Base-by-base conservation (phyloP, 2,113 vertebrate genomes). In the Rhipidura dahli region DNA sequence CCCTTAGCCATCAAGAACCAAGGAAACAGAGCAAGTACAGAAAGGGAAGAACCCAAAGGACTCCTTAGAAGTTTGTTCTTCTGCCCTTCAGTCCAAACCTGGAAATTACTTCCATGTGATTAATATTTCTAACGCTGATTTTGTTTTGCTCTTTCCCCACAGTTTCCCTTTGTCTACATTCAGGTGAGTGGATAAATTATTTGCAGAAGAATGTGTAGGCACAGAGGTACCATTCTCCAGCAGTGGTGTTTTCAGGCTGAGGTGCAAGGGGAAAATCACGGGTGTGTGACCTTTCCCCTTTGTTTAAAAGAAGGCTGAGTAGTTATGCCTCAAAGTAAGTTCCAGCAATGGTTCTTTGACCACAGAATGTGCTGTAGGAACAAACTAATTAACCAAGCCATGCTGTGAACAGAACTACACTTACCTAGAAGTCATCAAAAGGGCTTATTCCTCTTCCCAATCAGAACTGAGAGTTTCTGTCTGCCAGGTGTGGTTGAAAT, bases 131-230 rank as follows among this genome's bases (percentile, higher is more conserved):
- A 87, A 94, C 2, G 11, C 7, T 65, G 37, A 13, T 95, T 94
- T 92, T 72, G 17, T 42, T 85, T 57, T 93, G 26, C 49, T 97
- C 40, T 94, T 61, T 86, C 42, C 53, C 66, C 30, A 76, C 95
- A 97, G 96, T 96, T 97, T 83, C 94, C 94, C 27, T 53, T 83
- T 65, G 92, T 93, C 37, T 97, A 92, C 10, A 0, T 97, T 88
- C 90, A 95, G 94, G 94, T 96, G 71, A 90, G 95, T 93, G 20
- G 31, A 49, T 35, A 68, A 60, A 6, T 68, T 72, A 30, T 45
- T 72, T 71, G 54, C 70, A 84, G 24, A 69, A 70, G 44, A 73
- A 84, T 7, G 28, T 78, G 16, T 31, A 60, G 26, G 47, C 73
- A 63, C 35, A 51, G 65, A 75, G 22, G 9, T 35, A 40, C 14